These are phyloP conservation scores for Hoplias malabaricus DNA, from an alignment of 2,113 vertebrate species.

Conservation along the genomic window DNA sequence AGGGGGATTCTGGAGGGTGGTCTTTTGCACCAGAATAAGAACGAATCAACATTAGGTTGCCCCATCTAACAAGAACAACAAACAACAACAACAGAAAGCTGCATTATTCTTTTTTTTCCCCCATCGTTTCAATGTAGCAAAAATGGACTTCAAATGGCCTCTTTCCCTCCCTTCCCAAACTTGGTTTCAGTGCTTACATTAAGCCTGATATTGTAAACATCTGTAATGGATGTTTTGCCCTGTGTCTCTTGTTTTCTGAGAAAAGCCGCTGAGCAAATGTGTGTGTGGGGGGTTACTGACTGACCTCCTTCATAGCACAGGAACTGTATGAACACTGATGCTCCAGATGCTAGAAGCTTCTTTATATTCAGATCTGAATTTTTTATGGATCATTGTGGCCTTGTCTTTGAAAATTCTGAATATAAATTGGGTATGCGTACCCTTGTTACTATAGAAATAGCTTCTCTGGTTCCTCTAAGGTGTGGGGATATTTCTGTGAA, in stretches of 20 bases:
- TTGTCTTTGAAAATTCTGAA: no score
- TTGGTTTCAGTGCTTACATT: background rate
- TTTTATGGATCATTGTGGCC: background rate
- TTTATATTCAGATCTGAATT: slow-evolving; percentile 5
- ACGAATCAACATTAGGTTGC: slow-evolving; percentile 58
- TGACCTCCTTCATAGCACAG: slow-evolving; percentile 20
- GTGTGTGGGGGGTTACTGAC: slow-evolving; percentile 16
- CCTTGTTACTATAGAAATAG: no score
- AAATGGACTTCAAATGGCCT: background rate
- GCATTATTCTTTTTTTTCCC: no score
- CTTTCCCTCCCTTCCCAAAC: background rate
- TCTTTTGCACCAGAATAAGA: slow-evolving; percentile 48
- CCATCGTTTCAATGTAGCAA: no score
- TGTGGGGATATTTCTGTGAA: no score
- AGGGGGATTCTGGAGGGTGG: slow-evolving; percentile 4
- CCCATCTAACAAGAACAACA: slow-evolving; percentile 30
- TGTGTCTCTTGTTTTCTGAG: slow-evolving; percentile 2
- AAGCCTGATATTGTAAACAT: background rate
- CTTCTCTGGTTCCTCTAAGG: no score
- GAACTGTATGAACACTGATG: background rate
- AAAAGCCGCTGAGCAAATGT: slow-evolving; percentile 29
- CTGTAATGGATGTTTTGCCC: background rate
- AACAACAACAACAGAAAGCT: slow-evolving; percentile 45
- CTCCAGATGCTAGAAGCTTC: background rate
- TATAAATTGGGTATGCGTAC: no score